phyloP scores from a whole-genome alignment of 2,888 invertebrate genomes.

The Callosobruchus maculatus region DNA sequence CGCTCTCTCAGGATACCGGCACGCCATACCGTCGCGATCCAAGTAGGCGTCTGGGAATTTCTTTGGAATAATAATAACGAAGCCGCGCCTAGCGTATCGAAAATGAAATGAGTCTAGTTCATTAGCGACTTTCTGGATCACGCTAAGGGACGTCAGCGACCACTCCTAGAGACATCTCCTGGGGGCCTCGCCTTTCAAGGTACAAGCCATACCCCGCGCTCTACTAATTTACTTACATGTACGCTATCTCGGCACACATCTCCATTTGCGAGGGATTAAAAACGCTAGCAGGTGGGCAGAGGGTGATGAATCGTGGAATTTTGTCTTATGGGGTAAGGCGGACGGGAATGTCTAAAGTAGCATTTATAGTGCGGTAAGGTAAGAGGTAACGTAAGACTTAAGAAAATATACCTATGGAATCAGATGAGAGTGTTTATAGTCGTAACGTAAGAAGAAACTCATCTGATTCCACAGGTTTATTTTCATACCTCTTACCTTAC shows the following conservation, averaged over 20 bases:
- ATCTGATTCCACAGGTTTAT: no score
- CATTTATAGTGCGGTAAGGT: no score
- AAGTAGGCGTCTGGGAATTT: conserved; percentile 6
- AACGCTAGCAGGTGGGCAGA: background rate
- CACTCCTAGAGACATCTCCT: conserved; percentile 47
- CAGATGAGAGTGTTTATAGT: no score
- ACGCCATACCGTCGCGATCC: background rate
- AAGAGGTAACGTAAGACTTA: no score
- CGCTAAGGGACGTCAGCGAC: conserved; percentile 30
- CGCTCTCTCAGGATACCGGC: conserved; percentile 5
- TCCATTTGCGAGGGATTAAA: background rate
- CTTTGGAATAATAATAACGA: conserved; percentile 1
- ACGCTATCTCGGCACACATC: background rate
- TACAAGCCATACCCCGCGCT: conserved; percentile 20
- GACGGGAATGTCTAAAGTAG: no score
- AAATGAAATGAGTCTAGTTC: background rate
- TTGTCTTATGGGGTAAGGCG: background rate
- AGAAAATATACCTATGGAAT: no score
- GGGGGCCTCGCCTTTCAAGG: conserved; percentile 41
- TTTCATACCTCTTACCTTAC: no score
- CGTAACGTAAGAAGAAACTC: no score
- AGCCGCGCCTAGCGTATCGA: background rate
- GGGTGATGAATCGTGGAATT: background rate
- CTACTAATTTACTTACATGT: conserved; percentile 41
- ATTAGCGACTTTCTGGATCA: conserved; percentile 1